phyloP scores from a whole-genome alignment of 2,113 vertebrate species.

The Recurvirostra avosetta region DNA sequence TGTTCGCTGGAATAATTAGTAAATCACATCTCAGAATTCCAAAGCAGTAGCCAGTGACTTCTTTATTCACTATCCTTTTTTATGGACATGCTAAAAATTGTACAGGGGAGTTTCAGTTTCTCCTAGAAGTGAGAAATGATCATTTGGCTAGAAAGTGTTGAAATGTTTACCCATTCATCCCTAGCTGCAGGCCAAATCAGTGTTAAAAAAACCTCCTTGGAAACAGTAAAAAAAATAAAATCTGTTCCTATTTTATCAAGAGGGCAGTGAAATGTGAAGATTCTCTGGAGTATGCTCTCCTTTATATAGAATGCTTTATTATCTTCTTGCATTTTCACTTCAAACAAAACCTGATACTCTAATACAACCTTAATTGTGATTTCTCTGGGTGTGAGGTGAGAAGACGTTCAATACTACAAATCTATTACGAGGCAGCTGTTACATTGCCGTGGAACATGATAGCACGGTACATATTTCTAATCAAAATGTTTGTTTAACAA shows the following conservation, averaged over 20 bases:
- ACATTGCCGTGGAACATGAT: neutral
- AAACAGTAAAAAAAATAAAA: neutral
- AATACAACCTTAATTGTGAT: neutral
- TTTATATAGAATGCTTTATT: neutral
- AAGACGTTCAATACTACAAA: neutral
- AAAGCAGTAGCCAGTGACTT: neutral
- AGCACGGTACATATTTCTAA: slow-evolving; percentile 30
- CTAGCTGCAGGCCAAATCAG: neutral
- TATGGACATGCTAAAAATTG: neutral
- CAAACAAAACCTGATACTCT: neutral
- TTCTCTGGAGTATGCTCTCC: neutral
- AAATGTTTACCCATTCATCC: neutral
- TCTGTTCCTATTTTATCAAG: neutral
- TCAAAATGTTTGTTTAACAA: slow-evolving; percentile 63
- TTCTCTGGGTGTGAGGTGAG: neutral
- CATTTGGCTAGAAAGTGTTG: neutral
- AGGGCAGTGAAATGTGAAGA: neutral
- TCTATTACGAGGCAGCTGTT: slow-evolving; percentile 22
- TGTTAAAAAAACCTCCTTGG: neutral
- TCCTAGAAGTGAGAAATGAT: neutral
- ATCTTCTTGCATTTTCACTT: neutral
- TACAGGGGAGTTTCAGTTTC: neutral
- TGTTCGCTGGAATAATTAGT: neutral
- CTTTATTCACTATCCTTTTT: neutral
- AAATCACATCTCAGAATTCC: neutral